phyloP scores from a whole-genome alignment of 2,797 vertebrate genomes.

The Semotilus atromaculatus region DNA sequence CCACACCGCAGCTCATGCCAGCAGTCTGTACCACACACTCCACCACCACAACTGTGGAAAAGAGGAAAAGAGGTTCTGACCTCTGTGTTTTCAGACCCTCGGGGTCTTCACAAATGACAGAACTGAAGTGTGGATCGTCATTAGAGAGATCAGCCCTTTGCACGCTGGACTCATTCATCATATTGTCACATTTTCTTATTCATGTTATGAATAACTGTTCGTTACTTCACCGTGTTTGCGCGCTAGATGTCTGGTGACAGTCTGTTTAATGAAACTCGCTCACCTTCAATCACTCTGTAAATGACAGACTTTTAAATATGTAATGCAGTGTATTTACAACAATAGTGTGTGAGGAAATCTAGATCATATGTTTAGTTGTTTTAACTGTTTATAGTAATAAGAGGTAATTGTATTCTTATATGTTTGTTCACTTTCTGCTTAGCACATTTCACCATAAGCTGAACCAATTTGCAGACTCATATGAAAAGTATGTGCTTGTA shows the following conservation, averaged over 20 bases:
- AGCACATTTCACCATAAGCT: neutral
- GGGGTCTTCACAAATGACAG: constrained; percentile 5
- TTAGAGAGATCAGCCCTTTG: neutral
- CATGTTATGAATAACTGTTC: neutral
- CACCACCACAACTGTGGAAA: neutral
- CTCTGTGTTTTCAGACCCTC: constrained; percentile 5
- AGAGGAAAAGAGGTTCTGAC: neutral
- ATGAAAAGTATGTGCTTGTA: neutral
- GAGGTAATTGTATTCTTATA: neutral
- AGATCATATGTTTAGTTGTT: neutral
- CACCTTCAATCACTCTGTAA: neutral
- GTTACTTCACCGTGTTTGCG: neutral
- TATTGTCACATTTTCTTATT: constrained; percentile 3
- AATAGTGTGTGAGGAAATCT: neutral
- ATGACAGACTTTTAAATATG: neutral
- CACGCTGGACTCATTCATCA: neutral
- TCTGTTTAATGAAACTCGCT: neutral
- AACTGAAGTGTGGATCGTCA: neutral
- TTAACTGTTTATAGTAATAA: neutral
- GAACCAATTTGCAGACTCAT: neutral
- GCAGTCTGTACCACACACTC: neutral
- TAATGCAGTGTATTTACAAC: neutral
- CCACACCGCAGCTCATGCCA: constrained; percentile 2
- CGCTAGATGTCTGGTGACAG: neutral
- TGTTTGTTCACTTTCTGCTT: neutral